Base-by-base conservation (phyloP, 2,113 vertebrate genomes). In the Amphilophus citrinellus region DNA sequence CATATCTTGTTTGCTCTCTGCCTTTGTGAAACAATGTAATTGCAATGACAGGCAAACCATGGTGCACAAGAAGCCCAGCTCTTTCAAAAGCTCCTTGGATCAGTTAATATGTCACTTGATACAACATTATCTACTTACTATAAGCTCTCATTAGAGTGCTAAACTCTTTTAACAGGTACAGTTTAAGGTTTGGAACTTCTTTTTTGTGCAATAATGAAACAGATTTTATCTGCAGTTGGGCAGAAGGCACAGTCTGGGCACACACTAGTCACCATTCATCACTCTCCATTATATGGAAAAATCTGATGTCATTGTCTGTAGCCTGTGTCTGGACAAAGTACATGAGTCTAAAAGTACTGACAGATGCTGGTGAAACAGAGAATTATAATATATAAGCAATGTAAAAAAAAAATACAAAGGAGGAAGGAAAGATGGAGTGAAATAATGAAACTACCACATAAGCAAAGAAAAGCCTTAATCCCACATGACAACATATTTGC, bases 371-470 rank as follows among this genome's bases (percentile, higher is more conserved):
- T 82, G 79, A 91, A 88, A 75, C 37, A 11, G 32, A 88, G 62
- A 66, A 79, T 42, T 65, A 42, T 53, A 77, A 83, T 27, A 68
- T 66, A 75, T 57, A 62, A 83, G 10, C 27, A 87, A 76, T 77
- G 61, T 6, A 82, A 30, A 37, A 84, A 71, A 50, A 59, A 50
- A 63, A 15, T 22, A 22, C 22, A 22, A 22, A 10, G 17, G 32
- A 13, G 11, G 47, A 83, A 77, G 32, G 22, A 47, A 89, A 71
- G 37, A 84, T 62, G 11, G 75, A 35, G 61, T 9, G 62, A 60
- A 79, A 60, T 84, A 92, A 85, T 68, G 39, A 90, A 90, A 86
- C 84, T 75, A 88, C 27, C 87, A 92, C 63, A 92, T 93, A 93
- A 94, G 76, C 60, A 42, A 22, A 61, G 27, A 87, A 61, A 85